phyloP scores from a whole-genome alignment of 1,140 invertebrate genomes.

The Bicyclus anynana region DNA sequence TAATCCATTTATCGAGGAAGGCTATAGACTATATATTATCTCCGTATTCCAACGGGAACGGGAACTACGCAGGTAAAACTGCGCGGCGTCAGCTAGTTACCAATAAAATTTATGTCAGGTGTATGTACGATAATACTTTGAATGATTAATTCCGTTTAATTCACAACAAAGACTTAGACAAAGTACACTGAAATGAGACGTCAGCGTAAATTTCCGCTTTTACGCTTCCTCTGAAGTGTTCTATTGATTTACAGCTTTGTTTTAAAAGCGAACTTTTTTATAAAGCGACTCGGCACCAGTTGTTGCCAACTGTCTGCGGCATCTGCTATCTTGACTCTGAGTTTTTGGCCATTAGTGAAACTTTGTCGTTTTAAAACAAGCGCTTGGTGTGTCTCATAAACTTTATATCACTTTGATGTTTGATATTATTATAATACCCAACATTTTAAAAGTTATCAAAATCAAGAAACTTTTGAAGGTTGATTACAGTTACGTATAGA shows the following conservation, averaged over 20 bases:
- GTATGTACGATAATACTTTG: background rate
- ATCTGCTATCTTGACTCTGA: constrained; percentile 62
- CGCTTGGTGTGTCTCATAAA: constrained; percentile 8
- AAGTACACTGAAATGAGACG: constrained; percentile 37
- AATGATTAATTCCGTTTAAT: constrained; percentile 29
- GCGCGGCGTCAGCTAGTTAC: too few relatives aligned
- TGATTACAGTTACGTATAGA: too few relatives aligned
- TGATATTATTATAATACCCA: too few relatives aligned
- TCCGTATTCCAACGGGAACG: too few relatives aligned
- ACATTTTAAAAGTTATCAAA: too few relatives aligned
- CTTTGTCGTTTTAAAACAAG: constrained; percentile 61
- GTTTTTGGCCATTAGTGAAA: constrained; percentile 59
- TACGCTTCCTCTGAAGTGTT: constrained; percentile 56
- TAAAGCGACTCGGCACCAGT: constrained; percentile 56
- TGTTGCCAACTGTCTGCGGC: constrained; percentile 70
- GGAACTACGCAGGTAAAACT: too few relatives aligned
- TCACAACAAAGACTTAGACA: constrained; percentile 41
- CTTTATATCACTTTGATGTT: background rate
- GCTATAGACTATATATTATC: too few relatives aligned
- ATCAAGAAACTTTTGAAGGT: too few relatives aligned
- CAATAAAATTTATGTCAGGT: background rate
- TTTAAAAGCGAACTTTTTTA: constrained; percentile 71
- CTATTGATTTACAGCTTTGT: constrained; percentile 68
- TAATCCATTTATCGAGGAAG: too few relatives aligned
- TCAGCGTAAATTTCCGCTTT: constrained; percentile 62